Evolutionary conservation across 2,797 vertebrate genomes (phyloP).

Genomic region (Sciaenops ocellatus): DNA sequence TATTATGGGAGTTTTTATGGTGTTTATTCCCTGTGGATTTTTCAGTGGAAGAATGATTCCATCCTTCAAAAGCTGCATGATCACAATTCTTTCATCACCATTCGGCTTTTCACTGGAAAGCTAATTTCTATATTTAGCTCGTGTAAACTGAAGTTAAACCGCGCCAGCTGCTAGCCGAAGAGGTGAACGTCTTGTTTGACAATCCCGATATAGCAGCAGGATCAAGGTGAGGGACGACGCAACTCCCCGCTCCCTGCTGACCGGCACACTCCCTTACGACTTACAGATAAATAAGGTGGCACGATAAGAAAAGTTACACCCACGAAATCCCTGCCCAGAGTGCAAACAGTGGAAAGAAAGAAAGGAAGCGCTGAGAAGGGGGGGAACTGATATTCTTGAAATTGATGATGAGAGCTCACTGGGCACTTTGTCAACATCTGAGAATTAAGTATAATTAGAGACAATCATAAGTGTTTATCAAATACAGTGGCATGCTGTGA

Average conservation of each 20-base stretch:
- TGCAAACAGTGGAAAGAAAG: conserved; percentile 29
- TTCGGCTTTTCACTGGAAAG: not conserved
- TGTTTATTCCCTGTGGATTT: not conserved
- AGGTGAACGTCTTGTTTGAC: conserved; percentile 40
- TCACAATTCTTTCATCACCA: not conserved
- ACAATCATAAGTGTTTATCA: conserved; percentile 2
- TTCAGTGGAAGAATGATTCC: not conserved
- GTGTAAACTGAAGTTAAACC: not conserved
- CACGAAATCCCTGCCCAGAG: conserved; percentile 29
- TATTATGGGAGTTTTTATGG: not conserved
- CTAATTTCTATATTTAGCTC: not conserved
- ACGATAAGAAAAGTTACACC: conserved; percentile 61
- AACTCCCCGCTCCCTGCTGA: not conserved
- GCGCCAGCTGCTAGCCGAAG: not conserved
- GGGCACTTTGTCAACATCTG: not conserved
- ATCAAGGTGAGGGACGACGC: conserved; percentile 9
- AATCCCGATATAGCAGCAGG: conserved; percentile 42
- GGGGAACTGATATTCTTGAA: not conserved
- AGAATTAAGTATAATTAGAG: conserved; percentile 5
- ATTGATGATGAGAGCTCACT: not conserved
- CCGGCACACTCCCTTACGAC: conserved; percentile 36
- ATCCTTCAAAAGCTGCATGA: not conserved
- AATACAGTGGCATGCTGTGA: not conserved
- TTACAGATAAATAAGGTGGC: conserved; percentile 45
- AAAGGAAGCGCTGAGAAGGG: not conserved